Percentiles rank a stretch among this genome's conserved stretches.
phyloP scores from a whole-genome alignment of 1,140 invertebrate species.

The Papilio polytes region DNA sequence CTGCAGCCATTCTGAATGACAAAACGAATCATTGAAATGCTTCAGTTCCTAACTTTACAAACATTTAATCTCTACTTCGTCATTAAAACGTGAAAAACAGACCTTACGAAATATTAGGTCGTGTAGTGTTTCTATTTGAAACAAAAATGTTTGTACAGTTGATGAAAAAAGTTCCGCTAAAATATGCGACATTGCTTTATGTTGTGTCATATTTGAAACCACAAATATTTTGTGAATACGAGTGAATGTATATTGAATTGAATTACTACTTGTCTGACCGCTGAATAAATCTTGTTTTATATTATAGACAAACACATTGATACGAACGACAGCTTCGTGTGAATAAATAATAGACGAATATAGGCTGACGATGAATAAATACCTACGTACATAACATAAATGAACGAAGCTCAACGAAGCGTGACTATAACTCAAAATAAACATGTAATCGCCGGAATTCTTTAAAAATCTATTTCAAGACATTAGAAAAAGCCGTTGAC shows the following conservation, averaged over 20 bases:
- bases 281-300: not conserved
- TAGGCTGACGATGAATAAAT: not conserved
- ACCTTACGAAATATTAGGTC: not conserved
- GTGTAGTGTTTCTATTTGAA: not conserved
- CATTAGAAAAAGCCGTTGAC: constrained; percentile 27
- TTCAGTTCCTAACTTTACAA: not conserved
- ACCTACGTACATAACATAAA: not conserved
- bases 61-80: not conserved
- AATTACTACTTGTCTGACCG: not conserved
- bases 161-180: constrained; percentile 14
- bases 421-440: not conserved
- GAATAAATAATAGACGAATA: not conserved
- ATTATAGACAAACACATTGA: not conserved
- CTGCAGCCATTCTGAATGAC: not conserved
- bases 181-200: not conserved
- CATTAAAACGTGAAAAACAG: not conserved
- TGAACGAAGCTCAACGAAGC: not conserved
- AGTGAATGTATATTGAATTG: not conserved
- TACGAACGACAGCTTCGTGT: not conserved
- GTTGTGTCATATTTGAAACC: not conserved
- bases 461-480: constrained; percentile 32
- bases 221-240: not conserved
- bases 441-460: constrained; percentile 4
- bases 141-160: constrained; percentile 1
- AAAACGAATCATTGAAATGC: not conserved